Evolutionary conservation across 2,113 vertebrate genomes (phyloP), one percentile per base, ranked within the genome.

Genomic region (Oncorhynchus tshawytscha): DNA sequence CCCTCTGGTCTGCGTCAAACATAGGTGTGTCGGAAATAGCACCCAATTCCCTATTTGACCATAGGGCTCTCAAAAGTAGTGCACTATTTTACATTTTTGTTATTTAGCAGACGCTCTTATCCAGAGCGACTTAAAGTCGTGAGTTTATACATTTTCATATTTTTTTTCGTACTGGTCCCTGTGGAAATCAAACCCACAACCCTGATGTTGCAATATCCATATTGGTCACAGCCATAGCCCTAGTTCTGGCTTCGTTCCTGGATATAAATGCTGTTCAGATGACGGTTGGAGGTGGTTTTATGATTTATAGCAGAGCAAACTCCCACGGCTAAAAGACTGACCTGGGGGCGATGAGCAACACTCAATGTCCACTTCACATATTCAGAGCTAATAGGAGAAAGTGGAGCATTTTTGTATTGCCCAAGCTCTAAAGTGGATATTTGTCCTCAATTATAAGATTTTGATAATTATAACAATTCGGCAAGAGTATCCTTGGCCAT

Each of bases 171-270:
- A 25, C 25, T 39, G 39, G 39, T 39, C 39, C 39, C 1, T 2
- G 39, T 39, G 39, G 8, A 6, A 39, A 9, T 39, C 39, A 39
- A 39, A 39, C 34, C 34, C 34, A 45, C 39, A 45, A 45, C 39
- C 39, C 39, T 45, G 39, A 2, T 9, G 39, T 45, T 45, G 9
- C 39, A 45, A 11, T 2, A 1, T 9, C 39, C 39, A 78, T 76
- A 74, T 74, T 73, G 69, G 69, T 65, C 48, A 76, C 70, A 70
- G 84, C 76, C 57, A 71, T 59, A 71, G 76, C 62, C 71, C 80
- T 85, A 70, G 74, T 70, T 83, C 85, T 85, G 85, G 80, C 78
- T 69, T 1, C 0, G 22, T n/a, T 88, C 80, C 87, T 73, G 57
- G 77, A 77, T 81, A 78, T 76, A 70, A 68, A 84, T 77, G 81